These are phyloP conservation scores for Drosophila prolongata DNA, from an alignment of 2,888 invertebrate species.

Conservation along the genomic window DNA sequence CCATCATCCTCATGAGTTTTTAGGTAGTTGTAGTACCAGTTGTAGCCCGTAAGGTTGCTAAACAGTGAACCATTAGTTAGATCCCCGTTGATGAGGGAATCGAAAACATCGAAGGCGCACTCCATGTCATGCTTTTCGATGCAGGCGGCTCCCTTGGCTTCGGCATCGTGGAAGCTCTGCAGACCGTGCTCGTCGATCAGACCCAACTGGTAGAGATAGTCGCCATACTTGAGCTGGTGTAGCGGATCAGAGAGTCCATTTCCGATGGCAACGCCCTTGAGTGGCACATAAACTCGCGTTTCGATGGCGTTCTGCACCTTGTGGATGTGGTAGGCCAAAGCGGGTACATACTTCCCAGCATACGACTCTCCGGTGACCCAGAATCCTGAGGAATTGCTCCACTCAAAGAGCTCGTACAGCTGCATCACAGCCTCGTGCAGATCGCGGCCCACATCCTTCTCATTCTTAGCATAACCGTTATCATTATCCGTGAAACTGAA, in stretches of 20 bases:
- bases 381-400: conserved; percentile 90
- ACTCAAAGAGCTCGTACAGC: conserved; percentile 93
- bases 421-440: conserved; percentile 91
- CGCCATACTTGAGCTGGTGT: conserved; percentile 91
- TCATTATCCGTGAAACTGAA: conserved; percentile 93
- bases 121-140: conserved; percentile 88
- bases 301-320: conserved; percentile 84
- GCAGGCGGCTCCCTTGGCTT: conserved; percentile 85
- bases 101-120: conserved; percentile 90
- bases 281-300: conserved; percentile 79
- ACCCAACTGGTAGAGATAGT: conserved; percentile 92
- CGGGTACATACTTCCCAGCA: conserved; percentile 92
- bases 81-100: conserved; percentile 88
- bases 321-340: conserved; percentile 87
- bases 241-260: conserved; percentile 92
- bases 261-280: conserved; percentile 87
- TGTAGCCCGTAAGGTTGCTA: conserved; percentile 85
- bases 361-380: conserved; percentile 96
- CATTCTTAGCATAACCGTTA: conserved; percentile 91
- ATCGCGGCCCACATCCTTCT: conserved; percentile 92
- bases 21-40: conserved; percentile 85
- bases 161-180: conserved; percentile 87
- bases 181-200: conserved; percentile 86
- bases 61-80: conserved; percentile 87
- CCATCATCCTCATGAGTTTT: conserved; percentile 87